phyloP scores from a whole-genome alignment of 2,113 vertebrate genomes.

The Brachirus orientalis region DNA sequence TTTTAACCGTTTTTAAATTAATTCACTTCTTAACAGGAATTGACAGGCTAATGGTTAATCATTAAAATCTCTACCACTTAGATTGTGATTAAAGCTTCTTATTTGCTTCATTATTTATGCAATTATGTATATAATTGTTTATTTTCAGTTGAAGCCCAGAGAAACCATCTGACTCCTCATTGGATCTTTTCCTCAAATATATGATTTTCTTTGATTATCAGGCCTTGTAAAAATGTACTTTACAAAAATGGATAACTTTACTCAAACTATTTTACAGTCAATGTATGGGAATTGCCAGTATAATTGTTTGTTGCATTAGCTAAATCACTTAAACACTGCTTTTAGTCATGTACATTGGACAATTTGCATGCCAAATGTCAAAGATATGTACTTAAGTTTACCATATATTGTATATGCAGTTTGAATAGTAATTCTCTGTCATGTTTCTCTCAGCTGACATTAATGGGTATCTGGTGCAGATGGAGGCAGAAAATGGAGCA shows the following conservation, averaged over 20 bases:
- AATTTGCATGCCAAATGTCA: neutral
- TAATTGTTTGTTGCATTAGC: neutral
- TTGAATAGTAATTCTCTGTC: conserved; percentile 18
- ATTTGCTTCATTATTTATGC: no score
- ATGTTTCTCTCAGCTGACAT: conserved; percentile 19
- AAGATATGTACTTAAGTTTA: neutral
- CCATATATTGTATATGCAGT: conserved; percentile 1
- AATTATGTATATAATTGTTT: no score
- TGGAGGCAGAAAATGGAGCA: conserved; percentile 11
- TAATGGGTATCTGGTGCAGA: conserved; percentile 3
- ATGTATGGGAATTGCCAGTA: neutral
- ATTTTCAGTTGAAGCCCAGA: neutral
- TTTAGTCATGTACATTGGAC: neutral
- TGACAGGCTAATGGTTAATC: neutral
- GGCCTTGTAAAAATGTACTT: neutral
- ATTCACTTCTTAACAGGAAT: neutral
- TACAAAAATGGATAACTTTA: no score
- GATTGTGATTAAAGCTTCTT: no score
- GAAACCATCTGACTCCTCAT: neutral
- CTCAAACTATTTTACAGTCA: neutral
- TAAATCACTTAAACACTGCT: neutral
- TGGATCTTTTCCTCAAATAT: no score
- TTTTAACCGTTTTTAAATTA: neutral
- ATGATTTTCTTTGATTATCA: neutral
- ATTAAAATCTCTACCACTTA: no score